Evolutionary conservation across 2,113 vertebrate species (phyloP), one percentile per base, ranked within the genome.

Genomic region (Centrocercus urophasianus): DNA sequence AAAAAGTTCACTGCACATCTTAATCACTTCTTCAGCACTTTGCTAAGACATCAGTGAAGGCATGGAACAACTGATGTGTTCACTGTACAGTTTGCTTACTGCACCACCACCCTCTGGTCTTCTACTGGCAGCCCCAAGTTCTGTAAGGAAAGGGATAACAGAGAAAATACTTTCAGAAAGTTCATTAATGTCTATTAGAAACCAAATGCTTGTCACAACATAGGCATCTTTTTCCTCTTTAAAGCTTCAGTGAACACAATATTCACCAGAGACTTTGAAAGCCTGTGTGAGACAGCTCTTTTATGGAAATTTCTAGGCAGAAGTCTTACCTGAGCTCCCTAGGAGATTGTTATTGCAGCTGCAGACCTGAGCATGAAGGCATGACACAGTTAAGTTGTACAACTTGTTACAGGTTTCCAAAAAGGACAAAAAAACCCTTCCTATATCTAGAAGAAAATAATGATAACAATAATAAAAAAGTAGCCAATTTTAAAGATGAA

Each of bases 111-210:
- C 38, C 36, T 59, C 42, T 9, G 19, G 74, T 19, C 15, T 36
- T 64, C 24, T 80, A 30, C 42, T 32, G 43, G 67, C 4, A 1
- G 32, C 32, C 25, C 15, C 21, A 48, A 83, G 28, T 28, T 84
- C 2, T 0, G 13, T 57, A 50, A 64, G 22, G 24, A 67, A 32
- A 83, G 4, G 4, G 32, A 22, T 56, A 56, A 19, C 1, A 1
- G 74, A 74, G 74, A 84, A 75, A 80, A 40, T 42, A 57, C 42
- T 28, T 70, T 74, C 69, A 75, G 69, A 70, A 63, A 40, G 27
- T 18, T 80, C 43, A 59, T 50, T 50, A 80, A 64, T 27, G 15
- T 15, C 36, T 50, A 14, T 13, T 38, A 64, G 11, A 38, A 52
- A 38, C 13, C 47, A 80, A 52, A 65, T 28, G 11, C 28, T 47